Evolutionary conservation across 2,888 invertebrate genomes (phyloP).

Genomic region (Cremastinae sp.): DNA sequence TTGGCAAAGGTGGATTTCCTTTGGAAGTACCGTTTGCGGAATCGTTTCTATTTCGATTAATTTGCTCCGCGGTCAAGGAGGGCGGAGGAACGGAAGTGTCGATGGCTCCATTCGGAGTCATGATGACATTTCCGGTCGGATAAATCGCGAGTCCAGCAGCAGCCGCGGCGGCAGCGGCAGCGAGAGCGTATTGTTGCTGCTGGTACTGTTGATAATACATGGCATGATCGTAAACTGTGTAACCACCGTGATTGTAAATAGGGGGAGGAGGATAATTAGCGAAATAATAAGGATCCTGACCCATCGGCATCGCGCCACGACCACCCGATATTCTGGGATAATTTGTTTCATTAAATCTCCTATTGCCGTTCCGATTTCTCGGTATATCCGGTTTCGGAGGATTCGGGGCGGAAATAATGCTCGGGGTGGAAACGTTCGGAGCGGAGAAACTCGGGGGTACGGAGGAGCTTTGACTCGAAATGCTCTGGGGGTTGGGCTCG

Average conservation of each 20-base stretch:
- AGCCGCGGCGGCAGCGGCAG: conserved; percentile 46
- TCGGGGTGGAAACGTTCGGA: neutral
- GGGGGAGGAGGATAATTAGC: conserved; percentile 71
- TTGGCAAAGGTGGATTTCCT: conserved; percentile 80
- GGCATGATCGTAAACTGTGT: conserved; percentile 71
- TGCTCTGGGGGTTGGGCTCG: neutral
- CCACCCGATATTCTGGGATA: conserved; percentile 66
- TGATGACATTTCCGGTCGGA: conserved; percentile 72
- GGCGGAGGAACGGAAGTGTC: conserved; percentile 78
- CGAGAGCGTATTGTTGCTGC: conserved; percentile 64
- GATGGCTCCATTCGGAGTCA: conserved; percentile 75
- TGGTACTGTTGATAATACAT: conserved; percentile 74
- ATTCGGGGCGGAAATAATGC: neutral
- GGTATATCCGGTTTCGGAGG: neutral
- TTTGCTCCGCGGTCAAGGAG: conserved; percentile 54
- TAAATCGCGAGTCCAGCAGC: conserved; percentile 67
- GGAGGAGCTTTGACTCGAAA: neutral
- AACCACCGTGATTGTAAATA: conserved; percentile 67
- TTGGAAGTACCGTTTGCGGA: conserved; percentile 28
- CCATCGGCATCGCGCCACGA: conserved; percentile 47
- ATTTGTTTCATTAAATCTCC: conserved; percentile 19
- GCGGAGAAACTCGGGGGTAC: neutral
- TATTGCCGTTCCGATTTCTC: conserved; percentile 11
- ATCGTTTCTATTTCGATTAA: conserved; percentile 47
- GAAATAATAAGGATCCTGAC: conserved; percentile 69